Base-by-base conservation (phyloP, 53 echinoderm and acorn worm genomes). In the Hippasteria phrygiana region DNA sequence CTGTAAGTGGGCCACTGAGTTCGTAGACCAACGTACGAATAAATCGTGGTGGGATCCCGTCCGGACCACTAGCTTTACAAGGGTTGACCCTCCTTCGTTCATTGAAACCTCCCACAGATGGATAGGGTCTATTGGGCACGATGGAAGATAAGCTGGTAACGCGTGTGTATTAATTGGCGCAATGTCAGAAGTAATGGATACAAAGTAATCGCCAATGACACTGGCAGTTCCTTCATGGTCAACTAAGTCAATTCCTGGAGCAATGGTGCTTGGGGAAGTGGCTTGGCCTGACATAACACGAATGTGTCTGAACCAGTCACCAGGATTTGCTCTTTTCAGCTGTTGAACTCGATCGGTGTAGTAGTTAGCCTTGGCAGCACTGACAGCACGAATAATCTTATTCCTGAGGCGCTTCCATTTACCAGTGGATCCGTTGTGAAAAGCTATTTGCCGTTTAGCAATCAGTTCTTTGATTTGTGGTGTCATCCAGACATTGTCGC, bases 81-180 rank as follows among this genome's bases (percentile, higher is more conserved):
- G 17, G 39, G 39, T 77, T 56, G 27, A 77, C 56, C 24, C 33
- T 77, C 1, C 26, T 26, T 3, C 27, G 64, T 7, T 77, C 29
- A 11, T 38, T 62, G 65, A 54, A 63, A 75, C 18, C 27, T 77
- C 77, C 43, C 43, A 62, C 48, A 43, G 88, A 20, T 81, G 36
- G 13, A 89, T 27, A 55, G 45, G 27, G 6, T 42, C 71, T 27
- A 47, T 4, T 73, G 71, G 71, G n/a, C 31, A 47, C 33, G 88
- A 88, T 75, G 88, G 88, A 3, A 88, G 59, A 42, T 73, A 88
- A 54, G 88, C 73, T 51, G 88, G 88, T 37, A 88, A 56, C 32
- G 31, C 38, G 14, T 37, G 18, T 26, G n/a, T 55, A 35, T 75
- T 39, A 28, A 88, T n/a, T 34, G 67, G 48, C 11, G 20, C 35